A percentile compares a stretch with the other conserved stretches of the same genome.
phyloP scores from a whole-genome alignment of 1,140 invertebrate genomes.

The Solenopsis invicta region DNA sequence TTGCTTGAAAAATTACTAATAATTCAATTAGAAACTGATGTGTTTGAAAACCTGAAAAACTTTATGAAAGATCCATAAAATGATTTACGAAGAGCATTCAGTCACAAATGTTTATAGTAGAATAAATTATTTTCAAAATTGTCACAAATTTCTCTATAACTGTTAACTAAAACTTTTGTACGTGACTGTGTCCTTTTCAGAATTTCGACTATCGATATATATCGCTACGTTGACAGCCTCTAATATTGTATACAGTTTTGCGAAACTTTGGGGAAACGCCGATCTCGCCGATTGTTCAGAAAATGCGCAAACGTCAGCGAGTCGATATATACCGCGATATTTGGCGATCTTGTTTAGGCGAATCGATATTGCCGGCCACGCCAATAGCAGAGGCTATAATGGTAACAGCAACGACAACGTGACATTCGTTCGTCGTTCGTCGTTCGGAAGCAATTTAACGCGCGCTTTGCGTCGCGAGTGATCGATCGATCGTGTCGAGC shows the following conservation, averaged over 20 bases:
- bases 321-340: slow-evolving; percentile 76
- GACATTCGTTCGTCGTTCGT: slow-evolving; percentile 59
- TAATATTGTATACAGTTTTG: background rate
- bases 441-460: slow-evolving; percentile 67
- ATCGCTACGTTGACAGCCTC: background rate
- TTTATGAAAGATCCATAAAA: background rate
- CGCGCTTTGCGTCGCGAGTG: slow-evolving; percentile 51
- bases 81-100: background rate
- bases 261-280: slow-evolving; percentile 8
- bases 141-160: background rate
- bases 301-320: slow-evolving; percentile 55
- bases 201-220: too few relatives aligned
- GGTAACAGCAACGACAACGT: slow-evolving; percentile 48
- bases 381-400: slow-evolving; percentile 49
- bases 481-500: slow-evolving; percentile 59
- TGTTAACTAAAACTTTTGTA: background rate
- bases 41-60: background rate
- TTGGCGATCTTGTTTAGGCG: slow-evolving; percentile 77
- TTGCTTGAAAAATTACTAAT: background rate
- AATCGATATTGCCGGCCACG: slow-evolving; percentile 75
- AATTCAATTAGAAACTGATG: background rate
- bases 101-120: background rate
- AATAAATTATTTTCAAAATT: background rate
- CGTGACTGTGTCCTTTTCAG: background rate
- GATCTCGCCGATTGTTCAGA: background rate